These are phyloP conservation scores for Semicossyphus pulcher DNA, from an alignment of 2,113 vertebrate species.

Conservation along the genomic window DNA sequence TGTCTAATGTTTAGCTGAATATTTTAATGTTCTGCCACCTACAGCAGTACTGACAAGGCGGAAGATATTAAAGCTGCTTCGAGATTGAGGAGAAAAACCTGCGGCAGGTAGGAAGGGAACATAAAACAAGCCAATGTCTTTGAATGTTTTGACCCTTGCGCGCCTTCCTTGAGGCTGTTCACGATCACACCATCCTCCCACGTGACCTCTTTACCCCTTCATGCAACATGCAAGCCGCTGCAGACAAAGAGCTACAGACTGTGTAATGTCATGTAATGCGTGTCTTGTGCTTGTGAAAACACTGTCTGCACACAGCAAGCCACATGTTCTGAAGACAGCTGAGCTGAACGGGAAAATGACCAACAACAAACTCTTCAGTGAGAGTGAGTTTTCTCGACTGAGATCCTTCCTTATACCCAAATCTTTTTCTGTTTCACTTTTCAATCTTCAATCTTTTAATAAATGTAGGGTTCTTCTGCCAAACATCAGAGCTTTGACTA, in stretches of 20 bases:
- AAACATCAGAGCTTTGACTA: not conserved
- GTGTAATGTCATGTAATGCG: conserved; percentile 25
- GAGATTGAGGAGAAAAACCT: conserved; percentile 48
- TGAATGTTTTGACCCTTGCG: not conserved
- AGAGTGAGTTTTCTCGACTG: conserved; percentile 76
- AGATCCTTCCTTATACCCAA: not conserved
- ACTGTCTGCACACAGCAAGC: conserved; percentile 75
- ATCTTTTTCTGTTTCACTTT: not conserved
- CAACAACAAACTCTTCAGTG: conserved; percentile 43
- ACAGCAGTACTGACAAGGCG: conserved; percentile 12
- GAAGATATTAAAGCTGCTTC: not conserved
- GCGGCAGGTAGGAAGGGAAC: conserved; percentile 44
- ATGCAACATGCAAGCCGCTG: not conserved
- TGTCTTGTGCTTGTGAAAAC: conserved; percentile 38
- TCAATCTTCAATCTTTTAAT: not conserved
- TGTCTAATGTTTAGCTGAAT: not conserved
- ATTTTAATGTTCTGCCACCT: not conserved
- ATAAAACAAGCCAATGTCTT: not conserved
- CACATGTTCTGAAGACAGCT: conserved; percentile 32
- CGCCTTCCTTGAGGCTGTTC: not conserved
- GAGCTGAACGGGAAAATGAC: conserved; percentile 59
- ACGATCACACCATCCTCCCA: not conserved
- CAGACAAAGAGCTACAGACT: not conserved
- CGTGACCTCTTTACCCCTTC: conserved; percentile 22
- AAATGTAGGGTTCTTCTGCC: not conserved